Conservation (phyloP, 2,113 vertebrate species). For the Scytalopus superciliaris region DNA sequence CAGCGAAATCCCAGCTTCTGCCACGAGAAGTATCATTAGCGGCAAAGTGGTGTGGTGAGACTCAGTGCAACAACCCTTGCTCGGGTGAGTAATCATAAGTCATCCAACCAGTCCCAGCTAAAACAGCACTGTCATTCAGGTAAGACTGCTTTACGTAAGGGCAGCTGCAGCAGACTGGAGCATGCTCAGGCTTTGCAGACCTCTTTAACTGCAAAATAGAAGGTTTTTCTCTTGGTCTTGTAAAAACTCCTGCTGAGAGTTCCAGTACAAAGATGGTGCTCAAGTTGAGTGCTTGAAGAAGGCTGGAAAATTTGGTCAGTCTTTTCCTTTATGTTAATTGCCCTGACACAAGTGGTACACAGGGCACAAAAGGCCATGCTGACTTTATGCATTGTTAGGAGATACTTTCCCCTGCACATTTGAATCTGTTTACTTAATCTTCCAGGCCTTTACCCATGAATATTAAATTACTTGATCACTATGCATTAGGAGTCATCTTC, state of each 20-base stretch:
- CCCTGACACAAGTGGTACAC: neutral
- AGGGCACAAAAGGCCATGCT: slow-evolving; percentile 26
- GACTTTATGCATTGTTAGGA: slow-evolving; percentile 60
- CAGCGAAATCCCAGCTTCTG: slow-evolving; percentile 29
- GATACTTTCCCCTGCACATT: slow-evolving; percentile 42
- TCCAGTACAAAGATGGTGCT: neutral
- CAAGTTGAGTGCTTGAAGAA: neutral
- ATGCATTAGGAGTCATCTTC: slow-evolving; percentile 64
- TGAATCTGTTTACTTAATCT: slow-evolving; percentile 57
- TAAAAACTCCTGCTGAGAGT: neutral
- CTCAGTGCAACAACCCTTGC: slow-evolving; percentile 21
- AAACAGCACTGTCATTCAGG: slow-evolving; percentile 27
- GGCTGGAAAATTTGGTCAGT: neutral
- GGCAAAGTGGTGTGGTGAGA: neutral
- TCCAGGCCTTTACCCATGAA: slow-evolving; percentile 39
- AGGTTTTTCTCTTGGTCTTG: neutral
- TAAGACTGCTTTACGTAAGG: neutral
- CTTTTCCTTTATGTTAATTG: neutral
- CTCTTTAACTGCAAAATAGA: neutral
- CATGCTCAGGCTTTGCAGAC: neutral
- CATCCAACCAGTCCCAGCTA: neutral
- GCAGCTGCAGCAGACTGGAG: neutral
- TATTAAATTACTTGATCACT: slow-evolving; percentile 65
- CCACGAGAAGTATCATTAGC: slow-evolving; percentile 16
- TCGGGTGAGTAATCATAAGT: neutral